These are phyloP conservation scores for Halocynthia roretzi DNA, from an alignment of 23 tunicate genomes.

Conservation along the genomic window DNA sequence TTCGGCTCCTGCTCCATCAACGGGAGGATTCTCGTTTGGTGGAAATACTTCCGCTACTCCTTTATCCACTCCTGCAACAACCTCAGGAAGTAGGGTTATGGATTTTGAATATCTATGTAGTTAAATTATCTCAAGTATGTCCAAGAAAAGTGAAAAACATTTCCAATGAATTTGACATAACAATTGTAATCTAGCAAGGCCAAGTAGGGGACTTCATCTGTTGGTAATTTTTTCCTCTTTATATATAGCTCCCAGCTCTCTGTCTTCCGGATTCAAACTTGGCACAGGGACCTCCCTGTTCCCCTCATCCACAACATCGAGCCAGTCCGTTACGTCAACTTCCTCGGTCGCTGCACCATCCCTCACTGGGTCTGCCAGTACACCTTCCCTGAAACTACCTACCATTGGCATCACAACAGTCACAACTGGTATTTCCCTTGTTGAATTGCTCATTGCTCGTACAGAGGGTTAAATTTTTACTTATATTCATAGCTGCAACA, in stretches of 20 bases:
- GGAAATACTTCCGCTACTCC: conserved; percentile 7
- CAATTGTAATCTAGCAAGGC: too few relatives aligned
- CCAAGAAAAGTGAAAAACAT: too few relatives aligned
- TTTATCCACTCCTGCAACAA: neutral
- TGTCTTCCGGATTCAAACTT: neutral
- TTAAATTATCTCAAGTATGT: too few relatives aligned
- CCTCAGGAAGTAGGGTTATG: too few relatives aligned
- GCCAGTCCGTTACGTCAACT: neutral
- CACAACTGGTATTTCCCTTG: neutral
- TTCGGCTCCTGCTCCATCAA: conserved; percentile 11
- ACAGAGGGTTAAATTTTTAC: neutral
- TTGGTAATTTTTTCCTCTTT: neutral
- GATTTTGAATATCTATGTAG: too few relatives aligned
- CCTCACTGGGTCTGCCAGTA: neutral
- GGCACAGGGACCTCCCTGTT: neutral
- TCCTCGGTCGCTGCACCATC: neutral
- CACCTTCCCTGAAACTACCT: conserved; percentile 6
- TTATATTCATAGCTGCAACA: neutral
- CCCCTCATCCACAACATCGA: neutral
- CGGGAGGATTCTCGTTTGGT: conserved; percentile 15
- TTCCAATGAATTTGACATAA: too few relatives aligned
- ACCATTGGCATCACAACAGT: conserved; percentile 1
- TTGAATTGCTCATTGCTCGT: neutral
- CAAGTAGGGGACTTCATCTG: neutral
- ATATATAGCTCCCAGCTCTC: neutral